Evolutionary conservation across 2,797 vertebrate species (phyloP), one percentile per base, ranked within the genome.

Genomic region (Ceryle rudis): DNA sequence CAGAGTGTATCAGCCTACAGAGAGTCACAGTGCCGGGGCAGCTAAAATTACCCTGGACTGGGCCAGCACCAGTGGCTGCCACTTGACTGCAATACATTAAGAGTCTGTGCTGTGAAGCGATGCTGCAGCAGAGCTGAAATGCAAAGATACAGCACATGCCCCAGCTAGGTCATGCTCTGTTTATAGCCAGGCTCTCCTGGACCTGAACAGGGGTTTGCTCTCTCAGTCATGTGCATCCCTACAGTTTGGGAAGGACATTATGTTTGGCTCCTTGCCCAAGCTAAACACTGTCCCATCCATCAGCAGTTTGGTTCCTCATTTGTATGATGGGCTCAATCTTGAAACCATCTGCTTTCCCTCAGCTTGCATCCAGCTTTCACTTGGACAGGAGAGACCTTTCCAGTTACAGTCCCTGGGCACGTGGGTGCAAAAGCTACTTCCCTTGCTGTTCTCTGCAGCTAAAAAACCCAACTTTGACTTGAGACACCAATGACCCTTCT

Each of bases 291-390:
- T 77, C 95, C 87, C 73, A 85, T 93, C 86, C 92, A 55, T 97
- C 94, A 96, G 90, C 88, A 94, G 54, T 52, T 92, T 84, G 90
- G 81, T 90, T 95, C 52, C 86, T 84, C 74, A 14, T 39, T 81
- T 47, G 0, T 6, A 5, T 11, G 66, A 95, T 67, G 71, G 88
- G 74, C 77, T 94, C 37, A 70, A 80, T 89, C 94, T 89, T 75
- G 86, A 90, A 95, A 89, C 94, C 94, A 96, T 96, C 94, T 96
- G 94, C 62, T 96, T 92, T 58, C 73, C 83, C 86, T 94, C 94
- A 96, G 92, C 73, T 80, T 73, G 90, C 46, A 81, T 84, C 51
- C 82, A 89, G 95, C 86, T 92, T 86, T 86, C 83, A 22, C 88
- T 92, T 78, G 88, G 88, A 75, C 62, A 81, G 83, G 77, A 62